Percentiles rank a stretch among this genome's conserved stretches.
Conservation (phyloP, 2,797 vertebrate genomes). For the Lepilemur ruficaudatus region DNA sequence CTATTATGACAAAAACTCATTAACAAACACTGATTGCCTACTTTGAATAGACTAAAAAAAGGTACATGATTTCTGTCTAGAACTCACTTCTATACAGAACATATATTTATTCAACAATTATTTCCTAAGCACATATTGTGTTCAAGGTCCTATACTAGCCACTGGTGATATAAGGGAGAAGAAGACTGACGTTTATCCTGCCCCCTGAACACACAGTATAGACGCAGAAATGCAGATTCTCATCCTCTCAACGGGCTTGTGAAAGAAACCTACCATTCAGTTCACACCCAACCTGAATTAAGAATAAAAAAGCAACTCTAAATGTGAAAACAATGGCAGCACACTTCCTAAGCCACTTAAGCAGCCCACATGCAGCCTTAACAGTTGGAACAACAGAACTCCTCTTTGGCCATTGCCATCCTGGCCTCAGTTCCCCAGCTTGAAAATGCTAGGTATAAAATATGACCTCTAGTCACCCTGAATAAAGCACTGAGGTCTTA, state of each 20-base stretch:
- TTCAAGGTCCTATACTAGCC: background rate
- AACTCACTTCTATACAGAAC: background rate
- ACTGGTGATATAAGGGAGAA: background rate
- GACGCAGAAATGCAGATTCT: constrained; percentile 20
- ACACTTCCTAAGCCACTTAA: background rate
- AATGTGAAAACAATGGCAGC: background rate
- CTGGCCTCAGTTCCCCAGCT: background rate
- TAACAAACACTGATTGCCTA: background rate
- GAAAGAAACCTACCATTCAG: background rate
- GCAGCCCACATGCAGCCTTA: background rate
- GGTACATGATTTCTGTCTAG: background rate
- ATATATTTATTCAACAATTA: background rate
- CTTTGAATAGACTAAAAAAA: constrained; percentile 1
- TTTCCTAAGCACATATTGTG: background rate
- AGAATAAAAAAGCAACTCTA: background rate
- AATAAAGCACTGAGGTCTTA: constrained; percentile 8
- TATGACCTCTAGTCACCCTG: background rate
- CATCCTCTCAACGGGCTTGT: background rate
- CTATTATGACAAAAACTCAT: constrained; percentile 37
- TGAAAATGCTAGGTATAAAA: background rate
- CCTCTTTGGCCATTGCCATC: background rate
- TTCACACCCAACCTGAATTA: background rate
- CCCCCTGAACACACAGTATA: background rate
- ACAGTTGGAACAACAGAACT: background rate
- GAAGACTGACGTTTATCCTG: background rate